Conservation (phyloP, 2,797 vertebrate species). For the Knipowitschia caucasica region DNA sequence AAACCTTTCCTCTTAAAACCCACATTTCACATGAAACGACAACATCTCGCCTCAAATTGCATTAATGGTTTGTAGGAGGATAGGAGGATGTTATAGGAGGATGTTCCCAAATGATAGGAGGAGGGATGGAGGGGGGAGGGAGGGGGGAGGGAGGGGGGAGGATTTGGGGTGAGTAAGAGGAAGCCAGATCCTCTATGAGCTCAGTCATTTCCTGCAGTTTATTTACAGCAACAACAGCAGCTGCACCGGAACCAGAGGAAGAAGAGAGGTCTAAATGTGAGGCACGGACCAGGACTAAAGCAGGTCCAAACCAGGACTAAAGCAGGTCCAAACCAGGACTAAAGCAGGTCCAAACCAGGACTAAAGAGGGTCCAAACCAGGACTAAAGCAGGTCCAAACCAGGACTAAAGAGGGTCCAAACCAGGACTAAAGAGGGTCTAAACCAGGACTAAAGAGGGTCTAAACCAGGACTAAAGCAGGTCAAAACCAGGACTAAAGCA, state of each 20-base stretch:
- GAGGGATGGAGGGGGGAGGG: background rate
- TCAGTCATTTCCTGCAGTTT: slow-evolving; percentile 47
- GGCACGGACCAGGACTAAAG: too few relatives aligned
- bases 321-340: background rate
- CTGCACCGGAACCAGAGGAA: background rate
- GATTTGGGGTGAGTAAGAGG: too few relatives aligned
- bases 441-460: background rate
- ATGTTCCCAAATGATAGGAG: too few relatives aligned
- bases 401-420: too few relatives aligned
- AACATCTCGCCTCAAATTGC: too few relatives aligned
- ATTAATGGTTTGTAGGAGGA: too few relatives aligned
- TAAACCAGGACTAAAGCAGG: background rate
- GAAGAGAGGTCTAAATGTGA: too few relatives aligned
- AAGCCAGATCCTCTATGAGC: too few relatives aligned
- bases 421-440: too few relatives aligned
- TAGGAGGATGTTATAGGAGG: too few relatives aligned
- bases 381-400: background rate
- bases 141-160: slow-evolving; percentile 28
- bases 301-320: background rate
- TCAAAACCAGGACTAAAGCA: background rate
- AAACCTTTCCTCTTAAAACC: too few relatives aligned
- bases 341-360: background rate
- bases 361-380: background rate
- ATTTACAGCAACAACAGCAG: slow-evolving; percentile 22
- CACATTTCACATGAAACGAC: too few relatives aligned